Percentiles rank a stretch among this genome's conserved stretches.
Evolutionary conservation across 1,140 invertebrate species (phyloP).

Genomic region (Oreohelix idahoensis): DNA sequence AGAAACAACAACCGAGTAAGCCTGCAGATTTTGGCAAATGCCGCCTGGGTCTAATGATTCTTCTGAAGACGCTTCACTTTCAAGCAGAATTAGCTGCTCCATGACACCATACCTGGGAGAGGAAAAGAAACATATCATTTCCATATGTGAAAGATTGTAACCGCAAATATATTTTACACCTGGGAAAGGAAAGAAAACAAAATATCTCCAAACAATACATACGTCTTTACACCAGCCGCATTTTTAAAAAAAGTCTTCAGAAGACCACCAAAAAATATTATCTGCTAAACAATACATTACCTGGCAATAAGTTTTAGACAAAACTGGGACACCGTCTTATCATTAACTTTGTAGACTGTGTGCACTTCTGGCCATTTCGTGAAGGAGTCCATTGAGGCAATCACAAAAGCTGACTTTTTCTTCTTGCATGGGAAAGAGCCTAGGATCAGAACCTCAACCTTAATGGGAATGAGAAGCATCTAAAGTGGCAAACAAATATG

Average conservation of each 20-base stretch:
- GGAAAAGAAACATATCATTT: neutral
- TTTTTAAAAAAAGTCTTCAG: too few relatives aligned
- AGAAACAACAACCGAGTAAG: neutral
- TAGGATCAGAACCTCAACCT: constrained; percentile 28
- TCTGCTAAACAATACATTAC: neutral
- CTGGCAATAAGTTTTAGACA: constrained; percentile 24
- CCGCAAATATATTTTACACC: too few relatives aligned
- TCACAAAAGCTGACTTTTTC: constrained; percentile 19
- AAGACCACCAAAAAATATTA: too few relatives aligned
- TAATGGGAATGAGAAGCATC: neutral
- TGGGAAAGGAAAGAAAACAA: too few relatives aligned
- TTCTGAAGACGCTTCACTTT: constrained; percentile 5
- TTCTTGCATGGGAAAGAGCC: constrained; percentile 28
- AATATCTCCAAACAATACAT: too few relatives aligned
- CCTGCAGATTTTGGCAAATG: constrained; percentile 12
- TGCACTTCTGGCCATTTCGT: constrained; percentile 36
- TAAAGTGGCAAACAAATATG: neutral
- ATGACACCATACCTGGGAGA: constrained; percentile 25
- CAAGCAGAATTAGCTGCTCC: constrained; percentile 29
- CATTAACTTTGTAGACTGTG: constrained; percentile 24
- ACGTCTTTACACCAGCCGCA: too few relatives aligned
- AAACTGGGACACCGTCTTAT: constrained; percentile 30
- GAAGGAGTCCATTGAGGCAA: constrained; percentile 24
- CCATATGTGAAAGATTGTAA: too few relatives aligned
- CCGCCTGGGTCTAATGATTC: neutral